Base-by-base conservation (phyloP, 2,797 vertebrate genomes). In the Lates japonicus region DNA sequence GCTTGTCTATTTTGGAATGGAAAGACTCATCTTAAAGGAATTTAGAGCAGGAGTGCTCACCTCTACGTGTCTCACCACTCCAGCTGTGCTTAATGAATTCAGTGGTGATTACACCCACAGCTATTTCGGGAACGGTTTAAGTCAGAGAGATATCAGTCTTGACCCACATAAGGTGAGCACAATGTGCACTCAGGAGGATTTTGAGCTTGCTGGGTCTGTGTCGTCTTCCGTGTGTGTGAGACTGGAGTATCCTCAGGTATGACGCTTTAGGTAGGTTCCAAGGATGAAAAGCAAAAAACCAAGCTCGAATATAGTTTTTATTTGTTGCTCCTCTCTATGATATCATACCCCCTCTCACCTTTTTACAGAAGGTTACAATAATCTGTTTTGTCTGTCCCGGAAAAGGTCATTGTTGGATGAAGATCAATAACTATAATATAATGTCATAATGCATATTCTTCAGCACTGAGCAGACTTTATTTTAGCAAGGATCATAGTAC, bases 61-160 rank as follows among this genome's bases (percentile, higher is more conserved):
- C 83, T 87, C 70, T 39, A 39, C 9, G 37, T n/a, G 42, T 75
- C 72, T 74, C 79, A 29, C 39, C 61, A n/a, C 78, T 91, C 88
- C 88, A 93, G 92, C 89, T 92, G 88, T 85, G 88, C 81, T 90
- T 90, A 88, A 93, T 90, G 83, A 88, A 90, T 92, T 91, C 76
- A 82, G 75, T 13, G 13, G 78, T 87, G 89, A 93, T 95, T 92
- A 92, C 84, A 88, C 80, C 85, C 71, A 64, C 13, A 0, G 87
- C 91, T 93, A 93, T 94, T 94, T 91, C 20, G 22, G 90, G 89
- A 84, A 48, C 9, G 66, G 42, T 92, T 90, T 88, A 88, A 90
- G 78, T 88, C 86, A 54, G 67, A 89, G 67, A 89, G 60, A 81
- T 71, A 87, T 93, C 86, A 74, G 87, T 88, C 87, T 92, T 90